Conservation (phyloP, 2,888 invertebrate species). For the Osmoderma eremita region DNA sequence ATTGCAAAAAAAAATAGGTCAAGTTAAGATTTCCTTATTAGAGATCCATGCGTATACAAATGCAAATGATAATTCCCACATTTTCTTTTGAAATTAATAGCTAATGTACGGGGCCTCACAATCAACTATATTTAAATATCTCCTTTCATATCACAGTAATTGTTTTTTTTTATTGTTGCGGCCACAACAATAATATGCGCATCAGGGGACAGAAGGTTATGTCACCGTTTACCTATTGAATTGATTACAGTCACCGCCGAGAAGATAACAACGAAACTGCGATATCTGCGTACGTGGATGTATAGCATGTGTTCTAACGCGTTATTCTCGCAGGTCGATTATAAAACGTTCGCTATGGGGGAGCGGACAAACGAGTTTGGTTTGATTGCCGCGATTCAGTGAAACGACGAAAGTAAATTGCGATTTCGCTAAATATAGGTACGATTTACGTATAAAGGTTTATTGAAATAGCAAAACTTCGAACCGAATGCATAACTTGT, state of each 20-base stretch:
- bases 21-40: constrained; percentile 10
- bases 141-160: neutral
- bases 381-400: constrained; percentile 2
- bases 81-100: neutral
- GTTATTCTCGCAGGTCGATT: neutral
- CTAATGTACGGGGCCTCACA: constrained; percentile 1
- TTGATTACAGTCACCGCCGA: constrained; percentile 12
- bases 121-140: constrained; percentile 24
- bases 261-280: neutral
- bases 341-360: neutral
- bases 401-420: constrained; percentile 17
- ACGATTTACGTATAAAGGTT: neutral
- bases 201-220: constrained; percentile 14
- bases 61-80: constrained; percentile 8
- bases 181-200: neutral
- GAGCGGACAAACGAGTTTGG: neutral
- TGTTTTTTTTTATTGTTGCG: neutral
- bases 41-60: neutral
- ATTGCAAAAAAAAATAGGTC: neutral
- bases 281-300: neutral
- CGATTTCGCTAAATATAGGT: constrained; percentile 18
- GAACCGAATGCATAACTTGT: constrained; percentile 2
- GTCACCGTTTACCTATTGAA: constrained; percentile 31
- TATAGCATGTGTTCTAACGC: neutral
- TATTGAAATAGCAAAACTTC: neutral